A percentile compares a stretch with the other conserved stretches of the same genome.
Evolutionary conservation across 2,888 invertebrate species (phyloP).

Genomic region (Polydesmus complanatus): DNA sequence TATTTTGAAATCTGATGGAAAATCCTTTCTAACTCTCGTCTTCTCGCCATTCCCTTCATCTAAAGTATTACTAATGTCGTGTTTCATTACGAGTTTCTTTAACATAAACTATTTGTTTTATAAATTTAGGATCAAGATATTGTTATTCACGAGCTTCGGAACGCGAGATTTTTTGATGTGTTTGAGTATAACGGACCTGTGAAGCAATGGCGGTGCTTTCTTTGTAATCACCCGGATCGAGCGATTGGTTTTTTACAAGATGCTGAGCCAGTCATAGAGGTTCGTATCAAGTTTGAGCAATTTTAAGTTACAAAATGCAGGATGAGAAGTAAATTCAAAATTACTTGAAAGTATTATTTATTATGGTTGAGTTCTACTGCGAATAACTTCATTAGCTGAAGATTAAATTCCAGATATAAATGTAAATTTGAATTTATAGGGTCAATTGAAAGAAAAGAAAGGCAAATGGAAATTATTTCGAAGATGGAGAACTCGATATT

Average conservation of each 20-base stretch:
- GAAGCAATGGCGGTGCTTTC: slow-evolving; percentile 72
- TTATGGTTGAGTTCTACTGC: slow-evolving; percentile 5
- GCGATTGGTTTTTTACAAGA: slow-evolving; percentile 62
- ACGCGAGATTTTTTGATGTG: slow-evolving; percentile 80
- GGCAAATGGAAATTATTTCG: slow-evolving; percentile 81
- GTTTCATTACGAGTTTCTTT: not conserved
- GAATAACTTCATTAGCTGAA: not conserved
- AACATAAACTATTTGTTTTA: not conserved
- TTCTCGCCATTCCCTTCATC: slow-evolving; percentile 85
- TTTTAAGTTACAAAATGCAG: no score
- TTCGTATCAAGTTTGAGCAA: no score
- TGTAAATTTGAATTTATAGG: slow-evolving; percentile 33
- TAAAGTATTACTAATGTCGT: slow-evolving; percentile 44
- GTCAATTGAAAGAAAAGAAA: slow-evolving; percentile 79
- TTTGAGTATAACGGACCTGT: slow-evolving; percentile 59
- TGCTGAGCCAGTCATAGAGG: slow-evolving; percentile 71
- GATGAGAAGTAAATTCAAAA: no score
- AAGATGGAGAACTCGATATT: slow-evolving; percentile 84
- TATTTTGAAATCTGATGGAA: slow-evolving; percentile 78
- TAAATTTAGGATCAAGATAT: slow-evolving; percentile 63
- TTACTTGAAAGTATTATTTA: no score
- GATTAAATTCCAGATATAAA: no score
- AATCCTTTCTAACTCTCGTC: slow-evolving; percentile 74
- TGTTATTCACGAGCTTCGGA: slow-evolving; percentile 67
- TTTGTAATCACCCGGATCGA: slow-evolving; percentile 83